These are phyloP conservation scores for Dinomys branickii DNA, from an alignment of 2,113 vertebrate genomes.

Conservation along the genomic window DNA sequence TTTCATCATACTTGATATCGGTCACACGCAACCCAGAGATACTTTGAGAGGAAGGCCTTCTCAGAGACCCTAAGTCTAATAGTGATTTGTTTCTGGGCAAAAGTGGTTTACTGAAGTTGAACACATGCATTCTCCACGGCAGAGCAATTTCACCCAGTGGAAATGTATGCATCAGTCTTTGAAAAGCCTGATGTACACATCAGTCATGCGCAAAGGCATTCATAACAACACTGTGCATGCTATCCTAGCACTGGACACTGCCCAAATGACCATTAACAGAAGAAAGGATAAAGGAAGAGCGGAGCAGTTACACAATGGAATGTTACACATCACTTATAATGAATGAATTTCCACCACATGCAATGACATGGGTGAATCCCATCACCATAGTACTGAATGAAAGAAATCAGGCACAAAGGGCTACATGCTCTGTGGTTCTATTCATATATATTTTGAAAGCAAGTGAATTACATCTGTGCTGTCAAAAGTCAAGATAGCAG, in stretches of 20 bases:
- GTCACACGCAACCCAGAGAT: background rate
- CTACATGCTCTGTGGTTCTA: constrained; percentile 17
- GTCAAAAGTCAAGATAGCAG: background rate
- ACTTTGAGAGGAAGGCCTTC: background rate
- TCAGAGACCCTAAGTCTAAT: accelerated
- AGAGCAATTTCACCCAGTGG: no score
- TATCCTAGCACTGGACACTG: background rate
- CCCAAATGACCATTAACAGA: background rate
- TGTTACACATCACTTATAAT: background rate
- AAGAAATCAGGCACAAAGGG: constrained; percentile 42
- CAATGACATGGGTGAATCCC: background rate
- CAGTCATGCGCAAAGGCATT: background rate
- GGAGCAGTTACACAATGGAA: background rate
- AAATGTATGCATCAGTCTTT: background rate
- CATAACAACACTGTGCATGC: background rate
- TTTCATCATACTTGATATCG: background rate
- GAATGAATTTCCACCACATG: background rate
- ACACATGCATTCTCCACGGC: no score
- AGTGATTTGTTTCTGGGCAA: background rate
- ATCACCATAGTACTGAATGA: background rate
- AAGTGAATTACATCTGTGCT: background rate
- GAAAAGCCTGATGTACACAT: no score
- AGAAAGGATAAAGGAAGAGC: background rate
- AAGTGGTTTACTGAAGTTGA: background rate
- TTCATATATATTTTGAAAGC: constrained; percentile 43